These are phyloP conservation scores for Anolis apletophallus DNA, from an alignment of 2,797 vertebrate genomes.

Conservation along the genomic window DNA sequence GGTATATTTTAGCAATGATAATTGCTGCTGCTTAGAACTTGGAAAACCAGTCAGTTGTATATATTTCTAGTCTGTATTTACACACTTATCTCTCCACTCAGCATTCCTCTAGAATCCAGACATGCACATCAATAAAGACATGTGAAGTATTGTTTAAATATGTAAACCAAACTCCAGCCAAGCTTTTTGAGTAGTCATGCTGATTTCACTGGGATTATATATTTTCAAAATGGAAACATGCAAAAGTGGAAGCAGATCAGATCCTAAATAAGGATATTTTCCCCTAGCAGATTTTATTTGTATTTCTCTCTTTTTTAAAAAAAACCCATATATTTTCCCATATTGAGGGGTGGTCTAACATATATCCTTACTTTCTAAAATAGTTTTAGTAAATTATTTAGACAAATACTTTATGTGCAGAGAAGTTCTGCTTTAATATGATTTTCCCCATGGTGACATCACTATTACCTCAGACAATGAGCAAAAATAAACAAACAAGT, in stretches of 20 bases:
- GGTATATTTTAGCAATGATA: constrained; percentile 5
- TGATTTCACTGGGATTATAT: constrained; percentile 11
- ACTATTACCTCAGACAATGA: constrained; percentile 57
- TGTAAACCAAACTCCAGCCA: not conserved
- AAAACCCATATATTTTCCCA: not conserved
- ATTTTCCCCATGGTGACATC: constrained; percentile 49
- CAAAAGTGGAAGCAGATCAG: constrained; percentile 6
- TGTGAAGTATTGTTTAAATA: constrained; percentile 16
- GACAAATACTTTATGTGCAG: not conserved
- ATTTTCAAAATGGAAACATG: not conserved
- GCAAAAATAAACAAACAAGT: not conserved
- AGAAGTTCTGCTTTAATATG: constrained; percentile 35
- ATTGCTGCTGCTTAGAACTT: constrained; percentile 24
- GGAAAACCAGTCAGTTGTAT: constrained; percentile 9
- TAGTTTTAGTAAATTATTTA: not conserved
- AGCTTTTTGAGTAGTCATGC: not conserved
- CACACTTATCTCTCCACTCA: constrained; percentile 1
- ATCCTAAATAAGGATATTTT: not conserved
- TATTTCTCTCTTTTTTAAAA: too few species aligned
- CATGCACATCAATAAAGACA: not conserved
- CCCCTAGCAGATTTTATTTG: not conserved
- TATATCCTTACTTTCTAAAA: constrained; percentile 26
- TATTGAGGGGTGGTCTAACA: constrained; percentile 1
- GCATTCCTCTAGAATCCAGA: constrained; percentile 17
- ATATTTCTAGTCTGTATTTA: constrained; percentile 16